phyloP scores from a whole-genome alignment of 2,888 invertebrate species.

The Prosopocoilus inquinatus region DNA sequence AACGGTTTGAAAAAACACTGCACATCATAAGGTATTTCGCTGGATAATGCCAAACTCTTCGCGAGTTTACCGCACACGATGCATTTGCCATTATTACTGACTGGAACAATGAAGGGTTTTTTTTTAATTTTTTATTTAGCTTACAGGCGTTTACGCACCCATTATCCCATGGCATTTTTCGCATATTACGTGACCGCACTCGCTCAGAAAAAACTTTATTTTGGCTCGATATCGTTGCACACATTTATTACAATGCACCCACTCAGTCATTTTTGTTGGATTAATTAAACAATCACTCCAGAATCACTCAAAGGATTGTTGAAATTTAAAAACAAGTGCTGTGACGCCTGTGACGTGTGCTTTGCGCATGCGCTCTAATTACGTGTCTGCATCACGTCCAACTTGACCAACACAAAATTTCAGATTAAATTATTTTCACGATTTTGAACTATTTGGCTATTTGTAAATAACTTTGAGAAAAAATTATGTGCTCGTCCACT shows the following conservation, averaged over 20 bases:
- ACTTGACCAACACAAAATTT: background rate
- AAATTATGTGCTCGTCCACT: too few species aligned
- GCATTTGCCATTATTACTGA: slow-evolving; percentile 33
- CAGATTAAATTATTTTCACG: background rate
- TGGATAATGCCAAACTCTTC: slow-evolving; percentile 32
- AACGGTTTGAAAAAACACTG: slow-evolving; percentile 38
- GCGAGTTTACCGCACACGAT: slow-evolving; percentile 35
- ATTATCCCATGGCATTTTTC: slow-evolving; percentile 35
- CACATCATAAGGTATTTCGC: slow-evolving; percentile 36
- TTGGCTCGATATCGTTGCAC: slow-evolving; percentile 28
- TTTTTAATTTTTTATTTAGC: slow-evolving; percentile 4
- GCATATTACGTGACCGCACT: slow-evolving; percentile 45
- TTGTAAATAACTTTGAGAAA: too few species aligned
- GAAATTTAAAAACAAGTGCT: background rate
- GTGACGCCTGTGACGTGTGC: background rate
- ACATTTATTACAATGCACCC: slow-evolving; percentile 48
- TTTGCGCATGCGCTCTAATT: background rate
- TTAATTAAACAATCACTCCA: background rate
- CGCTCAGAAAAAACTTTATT: slow-evolving; percentile 38
- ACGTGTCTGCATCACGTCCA: background rate
- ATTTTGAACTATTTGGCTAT: too few species aligned
- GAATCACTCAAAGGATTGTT: background rate
- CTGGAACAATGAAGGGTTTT: slow-evolving; percentile 8
- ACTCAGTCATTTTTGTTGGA: slow-evolving; percentile 26
- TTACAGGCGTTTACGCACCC: slow-evolving; percentile 27